Conservation (phyloP, 2,888 invertebrate species). For the Andrena trimmerana region DNA sequence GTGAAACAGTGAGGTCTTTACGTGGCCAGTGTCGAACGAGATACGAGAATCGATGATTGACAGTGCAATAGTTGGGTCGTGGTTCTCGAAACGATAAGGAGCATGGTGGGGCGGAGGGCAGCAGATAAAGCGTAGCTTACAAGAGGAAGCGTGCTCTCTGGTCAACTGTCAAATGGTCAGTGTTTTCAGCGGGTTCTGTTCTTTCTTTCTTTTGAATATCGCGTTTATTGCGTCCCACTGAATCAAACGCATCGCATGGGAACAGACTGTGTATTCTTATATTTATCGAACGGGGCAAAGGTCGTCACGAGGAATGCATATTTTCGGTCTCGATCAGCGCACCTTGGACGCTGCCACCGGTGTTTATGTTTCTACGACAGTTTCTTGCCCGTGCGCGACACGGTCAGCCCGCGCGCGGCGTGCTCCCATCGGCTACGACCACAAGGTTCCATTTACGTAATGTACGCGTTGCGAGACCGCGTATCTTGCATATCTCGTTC, state of each 20-base stretch:
- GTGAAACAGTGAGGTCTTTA: constrained; percentile 25
- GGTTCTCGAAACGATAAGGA: constrained; percentile 30
- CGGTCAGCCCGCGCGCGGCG: constrained; percentile 3
- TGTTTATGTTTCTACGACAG: background rate
- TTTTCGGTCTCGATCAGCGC: background rate
- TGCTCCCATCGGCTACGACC: constrained; percentile 55
- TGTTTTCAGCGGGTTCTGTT: constrained; percentile 1
- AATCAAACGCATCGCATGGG: background rate
- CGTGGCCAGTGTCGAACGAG: constrained; percentile 13
- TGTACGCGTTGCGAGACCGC: constrained; percentile 57
- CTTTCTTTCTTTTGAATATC: background rate
- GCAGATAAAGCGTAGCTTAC: constrained; percentile 30
- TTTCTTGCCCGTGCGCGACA: background rate
- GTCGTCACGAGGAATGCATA: background rate
- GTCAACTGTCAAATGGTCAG: constrained; percentile 61
- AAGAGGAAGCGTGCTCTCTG: constrained; percentile 47
- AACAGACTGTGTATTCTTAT: no score
- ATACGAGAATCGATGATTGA: constrained; percentile 32
- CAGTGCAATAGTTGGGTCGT: constrained; percentile 21
- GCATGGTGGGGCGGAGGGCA: constrained; percentile 20
- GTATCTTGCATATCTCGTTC: constrained; percentile 52
- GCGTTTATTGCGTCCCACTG: background rate
- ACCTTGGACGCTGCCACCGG: background rate
- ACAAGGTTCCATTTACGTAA: constrained; percentile 63
- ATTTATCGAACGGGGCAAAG: background rate